phyloP scores from a whole-genome alignment of 2,113 vertebrate species.

The Sigmodon hispidus region DNA sequence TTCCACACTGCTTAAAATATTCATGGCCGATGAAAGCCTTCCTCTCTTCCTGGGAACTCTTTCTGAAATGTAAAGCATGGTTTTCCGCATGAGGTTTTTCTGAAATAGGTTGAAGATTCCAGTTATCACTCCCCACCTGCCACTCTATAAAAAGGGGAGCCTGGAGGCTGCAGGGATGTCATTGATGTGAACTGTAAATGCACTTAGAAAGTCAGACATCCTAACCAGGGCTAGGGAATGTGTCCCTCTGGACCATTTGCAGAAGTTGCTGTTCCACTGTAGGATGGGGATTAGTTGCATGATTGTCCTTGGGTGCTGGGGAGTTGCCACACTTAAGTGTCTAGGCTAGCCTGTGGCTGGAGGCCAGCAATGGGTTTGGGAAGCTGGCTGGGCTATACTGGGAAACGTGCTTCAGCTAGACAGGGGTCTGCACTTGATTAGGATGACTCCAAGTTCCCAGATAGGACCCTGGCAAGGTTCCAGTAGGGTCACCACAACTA shows the following conservation, averaged over 20 bases:
- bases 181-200: background rate
- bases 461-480: background rate
- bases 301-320: background rate
- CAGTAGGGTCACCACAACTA: background rate
- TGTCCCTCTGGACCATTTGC: background rate
- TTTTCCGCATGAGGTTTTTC: slow-evolving; percentile 46
- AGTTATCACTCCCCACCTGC: background rate
- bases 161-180: background rate
- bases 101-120: slow-evolving; percentile 38
- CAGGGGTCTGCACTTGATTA: background rate
- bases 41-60: background rate
- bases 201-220: background rate
- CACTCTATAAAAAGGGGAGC: background rate
- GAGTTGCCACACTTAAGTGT: background rate
- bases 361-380: background rate
- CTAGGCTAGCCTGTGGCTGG: background rate
- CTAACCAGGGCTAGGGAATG: no score
- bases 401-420: background rate
- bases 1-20: slow-evolving; percentile 57
- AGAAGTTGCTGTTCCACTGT: background rate
- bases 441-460: background rate
- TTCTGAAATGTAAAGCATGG: slow-evolving; percentile 50
- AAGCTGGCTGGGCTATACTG: background rate
- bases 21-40: slow-evolving; percentile 54
- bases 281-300: background rate